These are phyloP conservation scores for Steinernema hermaphroditum DNA, from an alignment of 2,888 invertebrate genomes.

Conservation along the genomic window DNA sequence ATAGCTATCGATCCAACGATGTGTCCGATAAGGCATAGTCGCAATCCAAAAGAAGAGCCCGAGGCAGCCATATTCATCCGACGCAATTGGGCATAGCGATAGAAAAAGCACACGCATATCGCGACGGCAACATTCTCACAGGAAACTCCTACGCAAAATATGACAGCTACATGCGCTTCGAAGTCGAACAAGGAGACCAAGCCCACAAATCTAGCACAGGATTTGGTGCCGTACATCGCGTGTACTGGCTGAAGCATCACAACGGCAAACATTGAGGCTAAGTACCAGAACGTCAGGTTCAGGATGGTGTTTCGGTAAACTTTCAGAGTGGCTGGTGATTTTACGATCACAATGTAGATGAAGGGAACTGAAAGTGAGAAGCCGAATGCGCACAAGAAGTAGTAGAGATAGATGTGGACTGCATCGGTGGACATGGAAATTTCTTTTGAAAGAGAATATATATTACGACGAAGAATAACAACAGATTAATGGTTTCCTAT, in stretches of 20 bases:
- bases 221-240: background rate
- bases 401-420: background rate
- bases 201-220: background rate
- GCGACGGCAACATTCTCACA: background rate
- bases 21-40: background rate
- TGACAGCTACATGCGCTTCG: background rate
- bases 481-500: no score
- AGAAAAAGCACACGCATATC: background rate
- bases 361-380: background rate
- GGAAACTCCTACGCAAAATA: background rate
- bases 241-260: background rate
- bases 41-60: no score
- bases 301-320: background rate
- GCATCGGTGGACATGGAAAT: background rate
- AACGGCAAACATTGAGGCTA: background rate
- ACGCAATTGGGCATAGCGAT: background rate
- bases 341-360: background rate
- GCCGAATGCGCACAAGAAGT: background rate
- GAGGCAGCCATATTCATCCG: no score
- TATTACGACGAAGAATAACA: no score
- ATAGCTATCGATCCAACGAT: no score
- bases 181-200: background rate
- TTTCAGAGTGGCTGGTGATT: background rate
- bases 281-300: background rate
- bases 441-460: no score